Percentiles rank a stretch among this genome's conserved stretches.
These are phyloP conservation scores for Xyliphius kryptos DNA, from an alignment of 2,113 vertebrate genomes.

Conservation along the genomic window DNA sequence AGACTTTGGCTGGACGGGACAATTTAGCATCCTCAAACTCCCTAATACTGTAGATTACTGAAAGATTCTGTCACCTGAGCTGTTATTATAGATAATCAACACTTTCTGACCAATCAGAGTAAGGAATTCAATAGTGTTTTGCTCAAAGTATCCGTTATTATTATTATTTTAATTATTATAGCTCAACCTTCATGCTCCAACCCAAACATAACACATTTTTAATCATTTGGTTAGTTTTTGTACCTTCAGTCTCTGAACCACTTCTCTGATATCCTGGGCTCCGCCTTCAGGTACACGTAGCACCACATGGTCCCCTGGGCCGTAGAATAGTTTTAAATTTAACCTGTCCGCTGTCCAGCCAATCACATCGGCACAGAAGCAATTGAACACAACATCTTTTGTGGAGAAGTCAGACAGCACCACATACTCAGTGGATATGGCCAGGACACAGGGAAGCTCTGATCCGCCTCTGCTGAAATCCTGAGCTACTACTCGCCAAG, in stretches of 20 bases:
- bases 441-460: constrained; percentile 72
- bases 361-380: constrained; percentile 85
- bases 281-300: constrained; percentile 66
- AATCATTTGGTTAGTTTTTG: too few species aligned
- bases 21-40: too few species aligned
- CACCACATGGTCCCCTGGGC: constrained; percentile 81
- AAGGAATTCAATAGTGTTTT: too few species aligned
- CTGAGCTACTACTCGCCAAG: constrained; percentile 74
- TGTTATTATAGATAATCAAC: too few species aligned
- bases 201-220: too few species aligned
- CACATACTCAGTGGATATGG: constrained; percentile 75
- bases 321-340: constrained; percentile 80
- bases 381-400: constrained; percentile 90
- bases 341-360: constrained; percentile 79
- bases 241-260: constrained; percentile 89
- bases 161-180: too few species aligned
- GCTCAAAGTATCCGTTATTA: too few species aligned
- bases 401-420: constrained; percentile 72
- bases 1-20: too few species aligned
- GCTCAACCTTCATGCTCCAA: too few species aligned
- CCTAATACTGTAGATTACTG: too few species aligned
- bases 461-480: constrained; percentile 73
- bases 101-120: too few species aligned
- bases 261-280: constrained; percentile 77
- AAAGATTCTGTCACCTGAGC: too few species aligned